These are phyloP conservation scores for Plotosus lineatus DNA, from an alignment of 2,113 vertebrate species.

Conservation along the genomic window DNA sequence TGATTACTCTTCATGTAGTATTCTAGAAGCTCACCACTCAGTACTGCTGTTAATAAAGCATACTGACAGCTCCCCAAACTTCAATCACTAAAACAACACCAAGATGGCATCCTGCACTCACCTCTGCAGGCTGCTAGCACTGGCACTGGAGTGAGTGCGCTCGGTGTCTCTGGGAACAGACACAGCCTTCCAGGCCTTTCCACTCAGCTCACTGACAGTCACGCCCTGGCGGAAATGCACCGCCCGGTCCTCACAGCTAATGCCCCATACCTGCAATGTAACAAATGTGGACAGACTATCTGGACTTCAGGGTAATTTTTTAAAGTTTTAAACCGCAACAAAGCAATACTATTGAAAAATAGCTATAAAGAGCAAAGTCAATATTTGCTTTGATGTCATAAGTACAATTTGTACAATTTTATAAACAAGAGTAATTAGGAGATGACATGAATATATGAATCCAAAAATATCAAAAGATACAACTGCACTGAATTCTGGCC, in stretches of 20 bases:
- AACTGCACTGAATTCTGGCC: too few species aligned
- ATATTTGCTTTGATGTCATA: too few species aligned
- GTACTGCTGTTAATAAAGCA: neutral
- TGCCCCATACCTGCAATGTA: conserved; percentile 83
- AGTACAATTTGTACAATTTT: too few species aligned
- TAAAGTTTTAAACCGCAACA: too few species aligned
- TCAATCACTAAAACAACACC: neutral
- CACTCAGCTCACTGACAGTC: conserved; percentile 89
- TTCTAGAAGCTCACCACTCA: neutral
- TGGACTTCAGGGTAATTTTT: too few species aligned
- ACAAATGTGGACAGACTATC: neutral
- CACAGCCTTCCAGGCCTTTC: conserved; percentile 90
- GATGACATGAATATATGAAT: too few species aligned
- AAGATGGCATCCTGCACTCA: conserved; percentile 50
- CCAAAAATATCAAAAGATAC: too few species aligned
- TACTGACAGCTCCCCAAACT: conserved; percentile 1
- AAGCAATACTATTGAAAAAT: too few species aligned
- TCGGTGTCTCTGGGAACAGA: conserved; percentile 78
- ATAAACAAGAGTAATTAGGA: too few species aligned
- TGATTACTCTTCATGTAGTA: neutral
- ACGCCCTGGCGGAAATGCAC: conserved; percentile 92
- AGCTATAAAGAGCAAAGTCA: too few species aligned
- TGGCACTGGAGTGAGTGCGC: conserved; percentile 81
- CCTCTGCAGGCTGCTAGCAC: conserved; percentile 86
- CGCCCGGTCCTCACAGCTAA: conserved; percentile 80